These are phyloP conservation scores for Drosophila nr. perissopoda DNA, from an alignment of 2,888 invertebrate genomes.

Conservation along the genomic window DNA sequence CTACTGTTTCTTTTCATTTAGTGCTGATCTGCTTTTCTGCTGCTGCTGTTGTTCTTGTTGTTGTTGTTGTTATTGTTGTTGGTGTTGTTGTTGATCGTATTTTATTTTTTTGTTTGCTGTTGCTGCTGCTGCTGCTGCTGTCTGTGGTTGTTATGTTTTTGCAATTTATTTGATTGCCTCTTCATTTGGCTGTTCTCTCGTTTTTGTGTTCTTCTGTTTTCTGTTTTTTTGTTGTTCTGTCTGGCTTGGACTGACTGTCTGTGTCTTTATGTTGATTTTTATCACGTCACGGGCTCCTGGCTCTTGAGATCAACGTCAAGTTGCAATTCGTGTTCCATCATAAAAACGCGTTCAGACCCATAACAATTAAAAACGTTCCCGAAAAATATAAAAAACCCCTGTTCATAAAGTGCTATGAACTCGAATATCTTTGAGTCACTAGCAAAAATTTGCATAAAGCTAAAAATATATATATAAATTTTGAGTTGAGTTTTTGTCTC, in stretches of 20 bases:
- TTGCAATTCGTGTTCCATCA: conserved; percentile 76
- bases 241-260: conserved; percentile 9
- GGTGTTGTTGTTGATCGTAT: conserved; percentile 46
- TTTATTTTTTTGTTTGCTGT: conserved; percentile 22
- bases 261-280: conserved; percentile 22
- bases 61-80: too few species aligned
- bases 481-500: background rate
- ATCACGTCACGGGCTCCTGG: conserved; percentile 52
- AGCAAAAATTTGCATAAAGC: conserved; percentile 12
- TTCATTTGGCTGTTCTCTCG: conserved; percentile 45
- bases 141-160: conserved; percentile 31
- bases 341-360: conserved; percentile 74
- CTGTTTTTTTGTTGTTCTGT: background rate
- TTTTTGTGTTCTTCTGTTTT: background rate
- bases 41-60: background rate
- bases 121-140: conserved; percentile 5
- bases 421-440: conserved; percentile 4
- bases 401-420: conserved; percentile 59
- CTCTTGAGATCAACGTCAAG: conserved; percentile 61
- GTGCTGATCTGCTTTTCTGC: conserved; percentile 28
- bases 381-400: conserved; percentile 14
- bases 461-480: background rate
- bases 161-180: conserved; percentile 80
- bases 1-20: conserved; percentile 68
- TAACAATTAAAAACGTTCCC: conserved; percentile 64